Base-by-base conservation (phyloP, 2,113 vertebrate species). In the Candoia aspera region DNA sequence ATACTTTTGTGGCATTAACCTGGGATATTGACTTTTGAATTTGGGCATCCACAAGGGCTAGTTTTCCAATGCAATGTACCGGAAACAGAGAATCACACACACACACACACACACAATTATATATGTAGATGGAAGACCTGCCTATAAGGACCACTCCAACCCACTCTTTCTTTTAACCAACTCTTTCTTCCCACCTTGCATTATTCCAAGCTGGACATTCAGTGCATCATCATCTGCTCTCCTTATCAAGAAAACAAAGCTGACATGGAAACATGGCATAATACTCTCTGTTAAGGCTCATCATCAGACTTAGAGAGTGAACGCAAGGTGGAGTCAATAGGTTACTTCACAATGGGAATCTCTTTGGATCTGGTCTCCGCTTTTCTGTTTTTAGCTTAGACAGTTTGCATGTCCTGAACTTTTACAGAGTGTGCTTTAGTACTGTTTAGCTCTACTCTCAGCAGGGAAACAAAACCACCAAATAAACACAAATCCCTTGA, bases 291-390 rank as follows among this genome's bases (percentile, higher is more conserved):
- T 86, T 62, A 86, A 90, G 57, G 57, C 79, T 60, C n/a, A 49
- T 60, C 4, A 89, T 33, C 8, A 4, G 53, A 8, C 55, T 95
- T 96, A 93, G 93, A n/a, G 24, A 91, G 95, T 94, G 94, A 93
- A 89, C 91, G 95, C 93, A 96, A 94, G 95, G 94, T 95, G 92
- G 93, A 91, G 91, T 93, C 95, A 93, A 88, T 93, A 95, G 92
- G 86, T 84, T 9, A 95, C 64, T 90, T 92, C 95, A 95, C 93
- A 95, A 94, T 90, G 26, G 95, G 97, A 95, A 96, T 84, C 92
- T 95, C 84, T 89, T 85, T n/a, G 73, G 79, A 89, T 42, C 42
- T 64, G 58, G 49, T 57, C 5, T 86, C 37, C 21, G 60, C 93
- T 95, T 90, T 94, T 55, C n/a, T 33, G 92, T 93, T 90, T 96